Evolutionary conservation across 2,888 invertebrate genomes (phyloP).

Genomic region (Acheta domesticus): DNA sequence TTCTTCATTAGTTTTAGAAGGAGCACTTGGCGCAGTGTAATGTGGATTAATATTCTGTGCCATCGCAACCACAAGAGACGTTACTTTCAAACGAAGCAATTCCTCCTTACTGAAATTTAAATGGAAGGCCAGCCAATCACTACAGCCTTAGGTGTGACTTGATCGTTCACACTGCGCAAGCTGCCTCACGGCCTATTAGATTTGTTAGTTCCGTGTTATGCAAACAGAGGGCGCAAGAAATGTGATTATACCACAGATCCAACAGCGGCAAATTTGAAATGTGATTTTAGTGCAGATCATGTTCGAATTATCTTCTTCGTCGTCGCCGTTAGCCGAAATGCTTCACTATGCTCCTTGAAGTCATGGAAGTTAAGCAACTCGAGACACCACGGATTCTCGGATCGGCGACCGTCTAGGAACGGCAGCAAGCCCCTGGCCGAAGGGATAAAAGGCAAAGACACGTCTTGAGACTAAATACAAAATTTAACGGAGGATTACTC

Average conservation of each 20-base stretch:
- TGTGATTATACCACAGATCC: not conserved
- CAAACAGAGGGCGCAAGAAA: not conserved
- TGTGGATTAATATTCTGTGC: conserved; percentile 86
- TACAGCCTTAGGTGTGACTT: not conserved
- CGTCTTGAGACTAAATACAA: too few species aligned
- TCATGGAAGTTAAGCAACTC: too few species aligned
- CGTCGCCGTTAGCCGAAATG: too few species aligned
- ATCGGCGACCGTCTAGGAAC: too few species aligned
- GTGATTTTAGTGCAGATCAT: not conserved
- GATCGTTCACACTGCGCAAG: not conserved
- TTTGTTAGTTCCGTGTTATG: not conserved
- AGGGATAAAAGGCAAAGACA: too few species aligned
- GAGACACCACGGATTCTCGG: too few species aligned
- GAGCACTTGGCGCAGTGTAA: conserved; percentile 67
- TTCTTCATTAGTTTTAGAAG: conserved; percentile 76
- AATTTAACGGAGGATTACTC: too few species aligned
- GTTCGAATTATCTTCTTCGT: too few species aligned
- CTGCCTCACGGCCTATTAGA: not conserved
- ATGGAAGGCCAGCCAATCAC: conserved; percentile 29
- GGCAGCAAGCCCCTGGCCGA: too few species aligned
- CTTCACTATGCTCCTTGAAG: too few species aligned
- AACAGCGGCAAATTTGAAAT: not conserved
- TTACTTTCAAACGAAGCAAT: conserved; percentile 25
- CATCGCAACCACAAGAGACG: conserved; percentile 52
- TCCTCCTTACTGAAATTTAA: conserved; percentile 26